Evolutionary conservation across 2,113 vertebrate species (phyloP).

Genomic region (Eulemur macaco): DNA sequence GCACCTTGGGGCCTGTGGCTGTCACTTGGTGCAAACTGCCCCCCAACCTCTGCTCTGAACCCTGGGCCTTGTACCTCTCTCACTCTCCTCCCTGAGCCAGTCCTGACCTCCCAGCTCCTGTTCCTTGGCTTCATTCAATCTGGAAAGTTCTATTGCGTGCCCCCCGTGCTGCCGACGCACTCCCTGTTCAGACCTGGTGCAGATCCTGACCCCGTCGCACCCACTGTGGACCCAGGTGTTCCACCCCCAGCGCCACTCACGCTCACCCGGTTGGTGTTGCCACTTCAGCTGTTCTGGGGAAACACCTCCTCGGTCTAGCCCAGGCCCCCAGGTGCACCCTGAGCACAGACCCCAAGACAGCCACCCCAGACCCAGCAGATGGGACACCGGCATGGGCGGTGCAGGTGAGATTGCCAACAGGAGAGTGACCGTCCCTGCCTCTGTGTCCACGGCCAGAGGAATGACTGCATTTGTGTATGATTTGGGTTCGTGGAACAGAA

Average conservation of each 20-base stretch:
- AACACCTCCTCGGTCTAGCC: not conserved
- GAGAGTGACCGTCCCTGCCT: no score
- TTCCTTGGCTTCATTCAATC: not conserved
- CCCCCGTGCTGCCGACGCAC: accelerated
- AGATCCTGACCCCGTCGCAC: no score
- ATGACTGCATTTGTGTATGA: not conserved
- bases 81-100: not conserved
- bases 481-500: not conserved
- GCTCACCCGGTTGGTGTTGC: accelerated
- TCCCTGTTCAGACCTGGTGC: accelerated
- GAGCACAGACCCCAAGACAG: accelerated
- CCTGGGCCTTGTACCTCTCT: not conserved
- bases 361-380: not conserved
- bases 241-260: not conserved
- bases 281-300: no score
- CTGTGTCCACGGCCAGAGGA: not conserved
- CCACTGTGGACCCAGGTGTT: not conserved
- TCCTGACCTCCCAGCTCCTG: not conserved
- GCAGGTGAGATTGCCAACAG: accelerated
- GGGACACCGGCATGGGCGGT: accelerated
- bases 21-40: not conserved
- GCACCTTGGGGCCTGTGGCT: not conserved
- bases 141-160: accelerated
- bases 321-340: not conserved
- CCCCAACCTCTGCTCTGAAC: not conserved